Base-by-base conservation (phyloP, 2,113 vertebrate genomes). In the Fregetta grallaria region DNA sequence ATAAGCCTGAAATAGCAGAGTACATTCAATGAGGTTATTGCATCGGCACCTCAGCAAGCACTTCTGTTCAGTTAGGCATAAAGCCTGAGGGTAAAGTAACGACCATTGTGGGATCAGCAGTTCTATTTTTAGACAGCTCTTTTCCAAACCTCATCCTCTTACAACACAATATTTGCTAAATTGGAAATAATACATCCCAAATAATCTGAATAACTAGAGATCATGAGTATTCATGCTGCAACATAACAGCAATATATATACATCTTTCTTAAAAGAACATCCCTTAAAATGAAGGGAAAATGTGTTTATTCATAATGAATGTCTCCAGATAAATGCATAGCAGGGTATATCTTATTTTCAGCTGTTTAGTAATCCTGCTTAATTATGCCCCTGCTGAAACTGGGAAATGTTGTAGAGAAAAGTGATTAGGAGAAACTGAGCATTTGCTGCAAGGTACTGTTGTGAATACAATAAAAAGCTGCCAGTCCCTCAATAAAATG, bases 51-150 rank as follows among this genome's bases (percentile, higher is more conserved):
- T 96, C 92, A 75, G 94, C 76, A 62, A 90, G 77, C 90, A 49
- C 52, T 95, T 93, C 53, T 92, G 77, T 79, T 95, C 81, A 88
- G 81, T 55, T 93, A 96, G 79, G 94, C 96, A 97, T 93, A 92
- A 96, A 81, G 84, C 95, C 83, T 90, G 68, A 90, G 76, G 95
- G 79, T 56, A 96, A 94, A 95, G 77, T 76, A 92, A 96, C 32
- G 40, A 75, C 85, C 94, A 79, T 30, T 88, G 61, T 94, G 67
- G 71, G 94, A 90, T 97, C 89, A 80, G 94, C 90, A 96, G 71
- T 91, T 97, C 97, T 97, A 98, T 97, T 96, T 97, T 97, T 96
- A 97, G 95, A 47, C 47, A 85, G 67, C 66, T 94, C 67, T 65
- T 74, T 91, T 83, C 72, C 89, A 96, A 85, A 80, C 32, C 88